Evolutionary conservation across 2,797 vertebrate species (phyloP).

Genomic region (Salarias fasciatus): DNA sequence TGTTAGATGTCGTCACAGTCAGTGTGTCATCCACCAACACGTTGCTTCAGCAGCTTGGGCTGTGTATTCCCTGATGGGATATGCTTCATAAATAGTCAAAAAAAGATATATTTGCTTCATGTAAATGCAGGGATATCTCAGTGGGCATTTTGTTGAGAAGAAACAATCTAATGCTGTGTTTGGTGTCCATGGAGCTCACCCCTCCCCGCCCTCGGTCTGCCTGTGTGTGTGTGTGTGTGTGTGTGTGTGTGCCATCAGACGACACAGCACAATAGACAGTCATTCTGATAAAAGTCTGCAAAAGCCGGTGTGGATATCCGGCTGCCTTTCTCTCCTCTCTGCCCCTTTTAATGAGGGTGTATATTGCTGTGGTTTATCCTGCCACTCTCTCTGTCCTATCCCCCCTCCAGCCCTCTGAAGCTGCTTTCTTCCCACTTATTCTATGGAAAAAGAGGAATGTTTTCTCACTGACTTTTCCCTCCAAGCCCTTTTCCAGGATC

Average conservation of each 20-base stretch:
- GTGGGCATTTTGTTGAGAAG: slow-evolving; percentile 51
- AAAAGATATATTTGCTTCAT: slow-evolving; percentile 28
- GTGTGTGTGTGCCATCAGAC: slow-evolving; percentile 51
- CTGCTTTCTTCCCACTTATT: slow-evolving; percentile 48
- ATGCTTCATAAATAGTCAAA: slow-evolving; percentile 10
- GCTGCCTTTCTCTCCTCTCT: slow-evolving; percentile 47
- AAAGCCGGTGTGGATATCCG: slow-evolving; percentile 68
- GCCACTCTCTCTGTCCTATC: slow-evolving; percentile 67
- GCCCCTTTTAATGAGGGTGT: slow-evolving; percentile 66
- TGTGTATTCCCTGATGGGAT: too few species aligned
- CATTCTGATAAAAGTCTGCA: slow-evolving; percentile 65
- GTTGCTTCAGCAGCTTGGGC: too few species aligned
- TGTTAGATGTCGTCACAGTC: neutral
- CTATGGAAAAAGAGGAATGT: slow-evolving; percentile 73
- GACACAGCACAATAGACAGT: slow-evolving; percentile 60
- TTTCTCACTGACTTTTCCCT: slow-evolving; percentile 62
- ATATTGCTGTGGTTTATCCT: slow-evolving; percentile 63
- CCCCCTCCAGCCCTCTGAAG: slow-evolving; percentile 41
- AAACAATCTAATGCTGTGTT: slow-evolving; percentile 58
- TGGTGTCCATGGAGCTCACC: slow-evolving; percentile 46
- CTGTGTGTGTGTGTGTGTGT: slow-evolving; percentile 49
- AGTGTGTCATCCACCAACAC: too few species aligned
- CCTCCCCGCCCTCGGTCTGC: slow-evolving; percentile 25
- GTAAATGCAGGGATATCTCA: slow-evolving; percentile 32
- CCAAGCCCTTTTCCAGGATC: slow-evolving; percentile 61